A percentile compares a stretch with the other conserved stretches of the same genome.
Evolutionary conservation across 2,113 vertebrate species (phyloP).

Genomic region (Mesoclemmys tuberculata): DNA sequence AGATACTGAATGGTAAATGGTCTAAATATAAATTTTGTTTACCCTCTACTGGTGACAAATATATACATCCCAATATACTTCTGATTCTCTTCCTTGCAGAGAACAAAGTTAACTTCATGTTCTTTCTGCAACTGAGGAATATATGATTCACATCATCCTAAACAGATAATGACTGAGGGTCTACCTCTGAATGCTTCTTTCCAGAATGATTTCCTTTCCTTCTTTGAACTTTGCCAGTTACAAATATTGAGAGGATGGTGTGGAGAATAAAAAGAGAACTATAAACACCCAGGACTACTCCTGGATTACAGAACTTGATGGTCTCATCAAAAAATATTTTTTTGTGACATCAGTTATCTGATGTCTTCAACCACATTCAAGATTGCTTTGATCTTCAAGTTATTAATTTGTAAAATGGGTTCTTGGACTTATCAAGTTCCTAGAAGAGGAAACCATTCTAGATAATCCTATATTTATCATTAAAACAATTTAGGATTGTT

Average conservation of each 20-base stretch:
- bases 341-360: not conserved
- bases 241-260: not conserved
- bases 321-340: not conserved
- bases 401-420: not conserved
- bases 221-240: not conserved
- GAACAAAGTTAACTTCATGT: not conserved
- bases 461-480: not conserved
- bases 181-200: not conserved
- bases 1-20: not conserved
- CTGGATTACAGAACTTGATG: not conserved
- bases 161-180: not conserved
- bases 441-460: not conserved
- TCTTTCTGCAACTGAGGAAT: not conserved
- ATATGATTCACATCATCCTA: not conserved
- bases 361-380: accelerated
- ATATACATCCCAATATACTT: not conserved
- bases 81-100: not conserved
- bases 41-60: not conserved
- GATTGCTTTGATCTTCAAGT: not conserved
- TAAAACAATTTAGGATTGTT: not conserved
- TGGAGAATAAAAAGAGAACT: not conserved
- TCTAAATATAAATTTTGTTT: not conserved
- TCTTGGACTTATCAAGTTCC: not conserved
- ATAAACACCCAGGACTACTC: not conserved
- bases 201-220: not conserved